Evolutionary conservation across 2,888 invertebrate species (phyloP), one percentile per base, ranked within the genome.

Genomic region (Gastrophysa polygoni): DNA sequence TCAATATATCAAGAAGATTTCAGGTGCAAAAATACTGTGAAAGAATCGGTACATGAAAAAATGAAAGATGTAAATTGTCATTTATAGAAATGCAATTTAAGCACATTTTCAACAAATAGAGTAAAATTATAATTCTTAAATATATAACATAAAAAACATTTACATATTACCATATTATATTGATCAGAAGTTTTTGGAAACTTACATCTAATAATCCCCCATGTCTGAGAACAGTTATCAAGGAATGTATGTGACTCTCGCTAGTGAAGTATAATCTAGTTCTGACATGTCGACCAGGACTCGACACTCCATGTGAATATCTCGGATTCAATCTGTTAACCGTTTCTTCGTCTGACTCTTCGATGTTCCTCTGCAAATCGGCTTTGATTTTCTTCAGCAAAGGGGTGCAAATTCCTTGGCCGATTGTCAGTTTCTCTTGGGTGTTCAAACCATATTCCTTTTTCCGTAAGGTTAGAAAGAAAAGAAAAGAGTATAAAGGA

Each of bases 201-300:
- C 18, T 48, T 80, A 93, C 95, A 81, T 95, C 92, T 8, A 95
- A 84, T 57, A 98, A 83, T 18, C 95, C 96, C 10, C 98, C 98
- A 80, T 92, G 96, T 68, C 98, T 87, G 54, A 99, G 86, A 62
- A 98, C 94, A 2, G 98, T 98, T 68, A 99, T 88, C 66, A 99
- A 83, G 8, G 98, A 98, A 83, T 99, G 99, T 66, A 99, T 96
- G 83, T 99, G 99, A 79, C 96, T 96, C 85, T 99, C 99, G 80
- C 97, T 98, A 1, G 99, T 99, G 82, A 99, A 99, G 84, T 99
- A 99, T 44, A 99, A 86, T n/a, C 99, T 88, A 6, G 98, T 99
- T 68, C 98, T 88, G 21, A 99, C 99, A 84, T 99, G 98, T 46
- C 99, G 87, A 48, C 98, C 96, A 21, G 99, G 99, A 75, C 97